phyloP scores from a whole-genome alignment of 2,888 invertebrate genomes.

The Onthophagus sagittarius region DNA sequence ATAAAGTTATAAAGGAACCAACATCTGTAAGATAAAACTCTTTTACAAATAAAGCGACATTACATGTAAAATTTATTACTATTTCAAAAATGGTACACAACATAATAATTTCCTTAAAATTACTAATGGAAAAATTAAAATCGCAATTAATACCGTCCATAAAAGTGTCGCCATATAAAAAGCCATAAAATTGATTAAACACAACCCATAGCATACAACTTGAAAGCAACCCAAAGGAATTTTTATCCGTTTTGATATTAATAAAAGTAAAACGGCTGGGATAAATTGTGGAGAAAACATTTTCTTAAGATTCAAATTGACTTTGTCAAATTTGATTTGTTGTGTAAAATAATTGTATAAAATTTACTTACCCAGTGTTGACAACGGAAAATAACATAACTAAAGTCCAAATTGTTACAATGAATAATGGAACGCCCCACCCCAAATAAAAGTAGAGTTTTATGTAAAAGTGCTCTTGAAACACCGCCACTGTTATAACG shows the following conservation, averaged over 20 bases:
- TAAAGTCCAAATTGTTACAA: conserved; percentile 67
- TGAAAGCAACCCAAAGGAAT: background rate
- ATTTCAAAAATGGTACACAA: background rate
- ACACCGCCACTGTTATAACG: conserved; percentile 71
- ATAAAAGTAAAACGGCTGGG: background rate
- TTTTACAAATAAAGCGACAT: too few species aligned
- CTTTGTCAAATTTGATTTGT: background rate
- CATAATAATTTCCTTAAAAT: background rate
- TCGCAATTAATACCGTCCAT: background rate
- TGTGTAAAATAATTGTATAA: background rate
- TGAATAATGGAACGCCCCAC: conserved; percentile 69
- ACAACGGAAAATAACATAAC: conserved; percentile 48
- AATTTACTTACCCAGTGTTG: conserved; percentile 37
- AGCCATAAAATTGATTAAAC: background rate
- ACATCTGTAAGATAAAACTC: conserved; percentile 51
- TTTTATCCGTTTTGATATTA: background rate
- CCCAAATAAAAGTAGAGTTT: conserved; percentile 62
- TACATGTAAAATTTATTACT: too few species aligned
- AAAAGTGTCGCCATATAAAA: background rate
- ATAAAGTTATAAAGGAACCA: conserved; percentile 85
- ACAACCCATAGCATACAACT: background rate
- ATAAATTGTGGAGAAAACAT: background rate
- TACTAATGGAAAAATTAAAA: background rate
- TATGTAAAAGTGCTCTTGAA: conserved; percentile 64
- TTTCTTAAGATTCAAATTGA: background rate